Evolutionary conservation across 1,140 invertebrate genomes (phyloP).

Genomic region (Xylocopa sonorina): DNA sequence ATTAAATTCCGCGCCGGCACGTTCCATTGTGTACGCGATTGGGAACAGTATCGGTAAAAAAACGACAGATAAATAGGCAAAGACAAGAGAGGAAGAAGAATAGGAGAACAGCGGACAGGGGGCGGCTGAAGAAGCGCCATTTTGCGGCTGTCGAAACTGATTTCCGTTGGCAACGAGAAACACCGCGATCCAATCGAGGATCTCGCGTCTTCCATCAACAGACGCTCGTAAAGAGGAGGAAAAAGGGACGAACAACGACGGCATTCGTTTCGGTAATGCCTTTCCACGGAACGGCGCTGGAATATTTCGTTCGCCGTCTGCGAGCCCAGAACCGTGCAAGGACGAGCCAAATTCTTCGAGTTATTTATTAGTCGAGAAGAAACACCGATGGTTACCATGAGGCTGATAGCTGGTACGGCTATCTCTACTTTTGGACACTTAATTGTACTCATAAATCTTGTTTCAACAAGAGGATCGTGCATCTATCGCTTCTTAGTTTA

Average conservation of each 20-base stretch:
- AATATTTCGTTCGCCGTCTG: conserved; percentile 39
- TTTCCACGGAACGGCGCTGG: conserved; percentile 3
- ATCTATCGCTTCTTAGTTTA: too few species aligned
- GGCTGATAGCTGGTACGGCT: conserved; percentile 17
- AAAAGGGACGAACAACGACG: conserved; percentile 16
- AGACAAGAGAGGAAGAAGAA: neutral
- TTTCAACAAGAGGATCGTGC: too few species aligned
- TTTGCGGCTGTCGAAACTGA: conserved; percentile 17
- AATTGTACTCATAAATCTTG: too few species aligned
- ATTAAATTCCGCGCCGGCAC: conserved; percentile 28
- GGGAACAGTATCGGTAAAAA: conserved; percentile 25
- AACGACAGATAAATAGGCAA: neutral
- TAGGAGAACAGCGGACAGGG: too few species aligned
- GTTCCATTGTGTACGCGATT: conserved; percentile 3
- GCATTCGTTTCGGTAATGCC: conserved; percentile 43
- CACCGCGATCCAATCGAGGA: conserved; percentile 25
- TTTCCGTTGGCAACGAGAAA: neutral
- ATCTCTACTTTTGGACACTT: too few species aligned
- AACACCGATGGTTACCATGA: conserved; percentile 27
- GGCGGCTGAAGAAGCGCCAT: conserved; percentile 29
- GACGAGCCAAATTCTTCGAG: conserved; percentile 49
- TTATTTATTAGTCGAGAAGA: conserved; percentile 49
- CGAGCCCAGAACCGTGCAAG: conserved; percentile 27
- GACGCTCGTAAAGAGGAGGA: neutral
- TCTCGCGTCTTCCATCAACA: conserved; percentile 12